phyloP scores from a whole-genome alignment of 2,888 invertebrate genomes.

The Hartigia nigra region DNA sequence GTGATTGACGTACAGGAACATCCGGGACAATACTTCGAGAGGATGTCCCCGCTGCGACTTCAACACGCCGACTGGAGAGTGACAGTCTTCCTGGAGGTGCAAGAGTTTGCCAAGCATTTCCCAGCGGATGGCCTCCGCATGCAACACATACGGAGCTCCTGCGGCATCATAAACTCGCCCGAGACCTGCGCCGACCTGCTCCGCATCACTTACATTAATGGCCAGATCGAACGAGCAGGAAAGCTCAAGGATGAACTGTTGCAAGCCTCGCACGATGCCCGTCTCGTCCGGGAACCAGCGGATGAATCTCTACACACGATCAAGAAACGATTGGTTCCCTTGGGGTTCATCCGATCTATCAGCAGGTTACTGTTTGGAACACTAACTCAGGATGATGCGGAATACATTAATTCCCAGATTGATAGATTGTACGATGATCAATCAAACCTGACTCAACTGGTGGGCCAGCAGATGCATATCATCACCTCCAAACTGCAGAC shows the following conservation, averaged over 20 bases:
- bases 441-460: conserved; percentile 1
- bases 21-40: conserved; percentile 2
- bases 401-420: too few relatives aligned
- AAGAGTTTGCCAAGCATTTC: background rate
- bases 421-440: background rate
- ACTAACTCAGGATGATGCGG: too few relatives aligned
- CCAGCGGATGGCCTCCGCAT: too few relatives aligned
- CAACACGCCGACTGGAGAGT: background rate
- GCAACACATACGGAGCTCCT: too few relatives aligned
- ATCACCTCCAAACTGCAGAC: background rate
- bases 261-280: too few relatives aligned
- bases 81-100: background rate
- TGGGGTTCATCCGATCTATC: conserved; percentile 1
- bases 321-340: background rate
- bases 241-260: too few relatives aligned
- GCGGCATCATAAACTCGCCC: too few relatives aligned
- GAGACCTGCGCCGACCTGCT: too few relatives aligned
- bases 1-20: background rate
- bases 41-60: background rate
- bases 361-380: too few relatives aligned
- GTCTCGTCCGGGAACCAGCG: background rate
- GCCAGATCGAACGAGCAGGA: too few relatives aligned
- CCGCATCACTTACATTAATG: too few relatives aligned
- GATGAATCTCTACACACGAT: background rate
- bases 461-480: conserved; percentile 13